Evolutionary conservation across 2,888 invertebrate genomes (phyloP), one percentile per base, ranked within the genome.

Genomic region (Diloba caeruleocephala): DNA sequence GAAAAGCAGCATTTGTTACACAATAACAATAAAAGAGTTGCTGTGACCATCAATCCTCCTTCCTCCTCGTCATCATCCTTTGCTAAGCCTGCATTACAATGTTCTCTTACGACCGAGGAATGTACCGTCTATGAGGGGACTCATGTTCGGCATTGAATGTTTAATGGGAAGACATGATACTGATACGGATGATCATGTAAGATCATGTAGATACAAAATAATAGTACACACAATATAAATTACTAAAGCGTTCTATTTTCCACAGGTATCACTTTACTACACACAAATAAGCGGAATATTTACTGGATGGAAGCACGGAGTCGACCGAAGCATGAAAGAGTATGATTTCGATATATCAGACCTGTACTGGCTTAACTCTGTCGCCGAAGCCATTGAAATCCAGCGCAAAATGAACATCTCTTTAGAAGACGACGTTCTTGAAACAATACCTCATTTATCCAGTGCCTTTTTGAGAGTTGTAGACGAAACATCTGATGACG

Each of bases 251-350:
- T 49, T 59, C 42, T 49, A 15, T 31, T 34, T 23, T 37, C 79
- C 76, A 10, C 76, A 95, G 95, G 96, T 98, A 37, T 95, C 95
- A 41, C 85, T 98, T 42, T 96, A 96, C 77, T 96, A 97, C 80
- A 94, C 94, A 14, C 98, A 98, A 91, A 89, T 98, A 54, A 95
- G 95, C 76, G 98, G 98, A 1, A 88, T 98, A 43, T 95, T 94
- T 71, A 95, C 95, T 43, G 98, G 98, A 3, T 98, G 96, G 94
- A 94, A 94, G 61, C 95, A 95, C 49, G 96, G 96, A 0, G 95
- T 96, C 0, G 94, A 94, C 49, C 94, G 96, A 33, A 96, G 95
- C 71, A 92, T 94, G 65, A 94, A 94, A 37, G 94, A 95, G 45
- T 91, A 87, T 51, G 94, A 94, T 14, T 94, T 95, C 29, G 94